A percentile compares a stretch with the other conserved stretches of the same genome.
Evolutionary conservation across 2,113 vertebrate genomes (phyloP).

Genomic region (Poeciliopsis occidentalis): DNA sequence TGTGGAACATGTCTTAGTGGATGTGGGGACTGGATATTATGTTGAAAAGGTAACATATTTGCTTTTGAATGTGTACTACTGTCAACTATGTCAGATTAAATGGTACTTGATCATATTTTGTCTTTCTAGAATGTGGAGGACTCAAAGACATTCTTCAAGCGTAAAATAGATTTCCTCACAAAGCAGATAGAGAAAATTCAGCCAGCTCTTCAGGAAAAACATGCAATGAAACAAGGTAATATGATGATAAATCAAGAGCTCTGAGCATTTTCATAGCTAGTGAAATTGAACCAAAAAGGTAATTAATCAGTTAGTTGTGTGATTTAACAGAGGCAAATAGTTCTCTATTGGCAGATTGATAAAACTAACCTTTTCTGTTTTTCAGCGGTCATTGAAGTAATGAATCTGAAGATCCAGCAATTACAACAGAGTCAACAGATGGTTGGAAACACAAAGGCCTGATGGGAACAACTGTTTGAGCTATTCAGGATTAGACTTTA

Average conservation of each 20-base stretch:
- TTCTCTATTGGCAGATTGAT: too few species aligned
- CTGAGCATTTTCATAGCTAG: too few species aligned
- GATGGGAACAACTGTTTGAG: slow-evolving; percentile 27
- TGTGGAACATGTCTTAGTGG: slow-evolving; percentile 86
- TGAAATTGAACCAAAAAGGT: too few species aligned
- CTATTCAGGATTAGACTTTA: not conserved
- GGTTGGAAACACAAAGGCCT: slow-evolving; percentile 83
- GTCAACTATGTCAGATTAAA: not conserved
- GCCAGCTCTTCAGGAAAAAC: slow-evolving; percentile 91
- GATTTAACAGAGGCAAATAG: too few species aligned
- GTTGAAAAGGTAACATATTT: slow-evolving; percentile 87
- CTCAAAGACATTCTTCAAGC: slow-evolving; percentile 89
- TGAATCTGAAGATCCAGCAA: slow-evolving; percentile 94
- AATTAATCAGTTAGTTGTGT: too few species aligned
- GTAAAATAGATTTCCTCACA: slow-evolving; percentile 93
- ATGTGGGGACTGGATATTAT: slow-evolving; percentile 93
- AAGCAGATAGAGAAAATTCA: slow-evolving; percentile 97
- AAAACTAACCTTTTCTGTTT: slow-evolving; percentile 24
- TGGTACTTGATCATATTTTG: not conserved
- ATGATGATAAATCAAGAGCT: not conserved
- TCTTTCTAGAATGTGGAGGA: slow-evolving; percentile 82
- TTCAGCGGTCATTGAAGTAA: slow-evolving; percentile 90
- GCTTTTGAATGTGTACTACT: not conserved
- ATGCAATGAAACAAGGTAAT: slow-evolving; percentile 91
- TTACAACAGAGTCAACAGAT: slow-evolving; percentile 86